A percentile compares a stretch with the other conserved stretches of the same genome.
Evolutionary conservation across 2,113 vertebrate species (phyloP).

Genomic region (Morphnarchus princeps): DNA sequence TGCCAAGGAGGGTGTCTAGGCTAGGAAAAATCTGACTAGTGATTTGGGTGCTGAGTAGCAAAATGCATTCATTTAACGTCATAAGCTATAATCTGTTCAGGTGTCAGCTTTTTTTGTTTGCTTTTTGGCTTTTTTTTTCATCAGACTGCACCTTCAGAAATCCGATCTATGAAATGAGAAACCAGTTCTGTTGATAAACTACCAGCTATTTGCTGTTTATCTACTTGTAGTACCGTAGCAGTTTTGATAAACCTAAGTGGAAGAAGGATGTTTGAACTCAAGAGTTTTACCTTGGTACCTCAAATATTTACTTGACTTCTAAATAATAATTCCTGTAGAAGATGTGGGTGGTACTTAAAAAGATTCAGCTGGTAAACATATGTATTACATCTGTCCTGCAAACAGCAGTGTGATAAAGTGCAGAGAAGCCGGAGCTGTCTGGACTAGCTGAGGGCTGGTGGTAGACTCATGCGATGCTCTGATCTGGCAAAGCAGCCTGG

Average conservation of each 20-base stretch:
- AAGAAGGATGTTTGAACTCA: not conserved
- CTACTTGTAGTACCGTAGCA: not conserved
- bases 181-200: not conserved
- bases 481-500: not conserved
- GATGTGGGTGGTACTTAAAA: not conserved
- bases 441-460: not conserved
- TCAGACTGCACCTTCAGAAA: not conserved
- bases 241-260: not conserved
- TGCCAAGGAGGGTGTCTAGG: not conserved
- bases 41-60: not conserved
- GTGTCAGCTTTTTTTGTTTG: not conserved
- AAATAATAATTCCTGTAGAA: not conserved
- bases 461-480: rapidly evolving
- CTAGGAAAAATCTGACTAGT: not conserved
- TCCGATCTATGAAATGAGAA: not conserved
- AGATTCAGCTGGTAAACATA: not conserved
- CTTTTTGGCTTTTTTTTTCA: not conserved
- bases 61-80: not conserved
- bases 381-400: not conserved
- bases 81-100: not conserved
- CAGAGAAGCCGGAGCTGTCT: not conserved
- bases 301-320: not conserved
- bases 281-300: not conserved
- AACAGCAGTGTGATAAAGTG: not conserved
- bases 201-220: not conserved